These are phyloP conservation scores for Helobdella robusta DNA, from an alignment of 2,888 invertebrate species.

Conservation along the genomic window DNA sequence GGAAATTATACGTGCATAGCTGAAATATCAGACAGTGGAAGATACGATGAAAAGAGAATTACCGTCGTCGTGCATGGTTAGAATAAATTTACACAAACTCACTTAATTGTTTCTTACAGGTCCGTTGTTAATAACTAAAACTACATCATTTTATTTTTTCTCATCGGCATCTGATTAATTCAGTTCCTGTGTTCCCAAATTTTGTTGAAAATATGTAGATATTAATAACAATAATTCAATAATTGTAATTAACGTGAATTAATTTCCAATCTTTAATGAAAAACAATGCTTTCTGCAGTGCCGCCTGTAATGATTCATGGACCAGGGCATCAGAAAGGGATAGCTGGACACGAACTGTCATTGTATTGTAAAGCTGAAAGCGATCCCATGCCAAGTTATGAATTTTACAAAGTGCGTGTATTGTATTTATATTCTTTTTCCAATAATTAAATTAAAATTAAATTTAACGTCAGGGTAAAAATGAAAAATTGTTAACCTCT, in stretches of 20 bases:
- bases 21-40: conserved; percentile 32
- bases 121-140: no score
- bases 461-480: neutral
- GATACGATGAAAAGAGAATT: conserved; percentile 30
- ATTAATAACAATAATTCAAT: no score
- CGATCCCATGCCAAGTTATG: conserved; percentile 33
- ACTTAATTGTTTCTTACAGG: neutral
- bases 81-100: conserved; percentile 17
- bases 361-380: conserved; percentile 32
- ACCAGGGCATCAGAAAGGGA: conserved; percentile 27
- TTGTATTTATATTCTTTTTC: neutral
- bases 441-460: neutral
- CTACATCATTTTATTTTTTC: no score
- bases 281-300: no score
- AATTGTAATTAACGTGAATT: neutral
- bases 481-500: conserved; percentile 17
- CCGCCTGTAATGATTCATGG: conserved; percentile 29
- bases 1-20: conserved; percentile 36
- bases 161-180: no score
- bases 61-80: conserved; percentile 36
- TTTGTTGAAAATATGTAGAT: no score
- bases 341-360: conserved; percentile 30
- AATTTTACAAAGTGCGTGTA: conserved; percentile 32
- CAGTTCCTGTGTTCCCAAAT: no score
- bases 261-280: neutral